A percentile compares a stretch with the other conserved stretches of the same genome.
Conservation (phyloP, 92 coral and sea anemone species). For the Nematostella vectensis region DNA sequence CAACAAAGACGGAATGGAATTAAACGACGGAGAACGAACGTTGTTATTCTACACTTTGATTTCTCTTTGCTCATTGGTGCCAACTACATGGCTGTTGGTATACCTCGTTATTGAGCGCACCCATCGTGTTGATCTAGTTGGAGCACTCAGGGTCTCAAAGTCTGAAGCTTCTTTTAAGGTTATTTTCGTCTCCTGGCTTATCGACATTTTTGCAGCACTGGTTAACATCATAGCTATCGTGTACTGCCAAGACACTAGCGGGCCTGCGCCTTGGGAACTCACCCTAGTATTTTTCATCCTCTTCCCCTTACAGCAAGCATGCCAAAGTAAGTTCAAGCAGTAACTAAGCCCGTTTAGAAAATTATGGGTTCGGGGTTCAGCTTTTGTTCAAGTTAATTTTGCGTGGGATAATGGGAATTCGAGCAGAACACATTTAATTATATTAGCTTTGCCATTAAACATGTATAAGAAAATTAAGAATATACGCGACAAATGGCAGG, state of each 20-base stretch:
- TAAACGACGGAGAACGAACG: too few species aligned
- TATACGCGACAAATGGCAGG: too few species aligned
- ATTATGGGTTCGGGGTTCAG: too few species aligned
- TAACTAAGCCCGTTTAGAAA: too few species aligned
- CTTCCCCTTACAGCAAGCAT: slow-evolving; percentile 11
- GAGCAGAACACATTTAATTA: too few species aligned
- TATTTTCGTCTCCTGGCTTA: slow-evolving; percentile 26
- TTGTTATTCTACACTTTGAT: slow-evolving; percentile 5
- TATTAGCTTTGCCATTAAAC: too few species aligned
- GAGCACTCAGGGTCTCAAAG: slow-evolving; percentile 13
- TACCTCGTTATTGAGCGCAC: slow-evolving; percentile 8
- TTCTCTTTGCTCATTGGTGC: slow-evolving; percentile 4
- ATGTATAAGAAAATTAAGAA: too few species aligned
- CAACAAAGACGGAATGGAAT: slow-evolving; percentile 2
- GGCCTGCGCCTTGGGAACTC: slow-evolving; percentile 10
- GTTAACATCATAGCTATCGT: slow-evolving; percentile 23
- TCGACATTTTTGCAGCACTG: slow-evolving; percentile 16
- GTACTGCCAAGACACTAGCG: background rate
- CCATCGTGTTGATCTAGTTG: slow-evolving; percentile 21
- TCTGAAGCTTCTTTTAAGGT: slow-evolving; percentile 34
- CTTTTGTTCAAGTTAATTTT: too few species aligned
- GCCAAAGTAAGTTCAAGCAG: slow-evolving; percentile 31
- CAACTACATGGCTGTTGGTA: slow-evolving; percentile 9
- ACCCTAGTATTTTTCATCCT: slow-evolving; percentile 9
- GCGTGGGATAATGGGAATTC: too few species aligned